Evolutionary conservation across 35 echinoderm and acorn worm genomes (phyloP).

Genomic region (Ptychodera flava): DNA sequence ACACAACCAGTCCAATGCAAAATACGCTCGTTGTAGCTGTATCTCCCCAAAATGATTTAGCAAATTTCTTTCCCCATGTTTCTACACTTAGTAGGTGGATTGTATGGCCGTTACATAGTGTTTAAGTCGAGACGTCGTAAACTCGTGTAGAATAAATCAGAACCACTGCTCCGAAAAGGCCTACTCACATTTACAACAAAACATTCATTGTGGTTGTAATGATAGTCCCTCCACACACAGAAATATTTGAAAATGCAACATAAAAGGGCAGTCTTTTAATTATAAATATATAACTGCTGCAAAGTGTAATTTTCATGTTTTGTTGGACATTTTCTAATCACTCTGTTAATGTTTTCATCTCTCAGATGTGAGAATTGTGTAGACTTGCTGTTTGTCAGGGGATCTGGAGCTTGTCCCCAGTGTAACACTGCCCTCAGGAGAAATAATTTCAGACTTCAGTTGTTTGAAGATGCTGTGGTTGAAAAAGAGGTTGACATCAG

Average conservation of each 20-base stretch:
- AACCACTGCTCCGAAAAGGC: too few relatives aligned
- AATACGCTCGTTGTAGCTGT: not conserved
- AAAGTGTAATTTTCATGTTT: not conserved
- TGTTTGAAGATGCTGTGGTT: slow-evolving; percentile 79
- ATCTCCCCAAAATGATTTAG: not conserved
- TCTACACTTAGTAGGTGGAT: too few relatives aligned
- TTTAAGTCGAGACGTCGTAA: too few relatives aligned
- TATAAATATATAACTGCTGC: not conserved
- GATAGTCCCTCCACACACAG: not conserved
- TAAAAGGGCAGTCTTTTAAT: too few relatives aligned
- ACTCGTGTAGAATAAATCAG: too few relatives aligned
- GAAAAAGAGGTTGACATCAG: slow-evolving; percentile 95
- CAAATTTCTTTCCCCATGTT: too few relatives aligned
- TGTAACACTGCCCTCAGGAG: slow-evolving; percentile 82
- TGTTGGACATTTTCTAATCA: not conserved
- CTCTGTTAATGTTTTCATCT: not conserved
- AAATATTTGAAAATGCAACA: too few relatives aligned
- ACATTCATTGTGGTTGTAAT: not conserved
- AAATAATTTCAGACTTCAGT: slow-evolving; percentile 76
- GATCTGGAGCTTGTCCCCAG: slow-evolving; percentile 77
- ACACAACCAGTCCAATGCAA: not conserved
- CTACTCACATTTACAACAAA: not conserved
- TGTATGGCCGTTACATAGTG: too few relatives aligned
- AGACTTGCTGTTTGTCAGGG: slow-evolving; percentile 71
- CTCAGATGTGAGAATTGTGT: slow-evolving; percentile 97